Conservation (phyloP, 2,797 vertebrate species). For the Peromyscus melanophrys region DNA sequence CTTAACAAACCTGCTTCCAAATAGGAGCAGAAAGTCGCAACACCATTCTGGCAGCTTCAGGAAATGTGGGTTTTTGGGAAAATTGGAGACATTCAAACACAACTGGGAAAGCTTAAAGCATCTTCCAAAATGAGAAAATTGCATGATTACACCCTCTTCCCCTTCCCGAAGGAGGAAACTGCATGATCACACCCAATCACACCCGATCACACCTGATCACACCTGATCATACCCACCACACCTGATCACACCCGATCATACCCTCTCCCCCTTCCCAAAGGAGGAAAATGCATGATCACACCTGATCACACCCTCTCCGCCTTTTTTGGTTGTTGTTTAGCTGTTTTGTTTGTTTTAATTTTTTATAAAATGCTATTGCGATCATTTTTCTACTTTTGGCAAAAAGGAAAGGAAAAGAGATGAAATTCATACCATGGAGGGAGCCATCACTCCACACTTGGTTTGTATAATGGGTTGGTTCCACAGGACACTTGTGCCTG, state of each 20-base stretch:
- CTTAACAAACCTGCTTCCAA: neutral
- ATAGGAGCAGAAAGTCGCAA: neutral
- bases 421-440: conserved; percentile 64
- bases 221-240: no score
- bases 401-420: neutral
- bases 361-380: neutral
- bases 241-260: no score
- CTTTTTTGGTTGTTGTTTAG: neutral
- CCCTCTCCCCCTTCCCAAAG: no score
- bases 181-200: no score
- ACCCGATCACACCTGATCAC: no score
- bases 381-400: conserved; percentile 10
- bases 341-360: neutral
- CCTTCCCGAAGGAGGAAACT: no score
- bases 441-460: conserved; percentile 67
- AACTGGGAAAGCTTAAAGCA: neutral
- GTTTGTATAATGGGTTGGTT: conserved; percentile 69
- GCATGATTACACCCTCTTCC: no score
- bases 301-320: neutral
- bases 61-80: neutral
- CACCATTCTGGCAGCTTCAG: neutral
- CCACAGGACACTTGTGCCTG: conserved; percentile 73
- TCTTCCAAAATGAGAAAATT: neutral
- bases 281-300: no score
- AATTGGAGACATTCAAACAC: neutral